Percentiles rank a stretch among this genome's conserved stretches.
Evolutionary conservation across 1,140 invertebrate genomes (phyloP).

Genomic region (Eueides isabella): DNA sequence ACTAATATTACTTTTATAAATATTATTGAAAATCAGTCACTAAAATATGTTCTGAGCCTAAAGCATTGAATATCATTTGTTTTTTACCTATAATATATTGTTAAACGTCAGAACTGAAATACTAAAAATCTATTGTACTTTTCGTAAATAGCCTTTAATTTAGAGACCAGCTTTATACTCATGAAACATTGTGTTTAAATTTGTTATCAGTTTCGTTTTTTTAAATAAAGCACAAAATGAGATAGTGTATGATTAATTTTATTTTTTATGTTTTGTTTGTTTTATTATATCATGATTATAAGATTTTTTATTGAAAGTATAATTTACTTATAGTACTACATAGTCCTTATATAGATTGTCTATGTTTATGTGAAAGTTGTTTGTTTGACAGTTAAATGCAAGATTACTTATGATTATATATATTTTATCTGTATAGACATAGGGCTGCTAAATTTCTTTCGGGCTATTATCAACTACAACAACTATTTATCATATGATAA

Average conservation of each 20-base stretch:
- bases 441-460: neutral
- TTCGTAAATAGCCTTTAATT: neutral
- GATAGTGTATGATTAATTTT: too few relatives aligned
- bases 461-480: neutral
- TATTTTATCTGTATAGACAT: slow-evolving; percentile 1
- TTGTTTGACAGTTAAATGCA: neutral
- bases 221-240: neutral
- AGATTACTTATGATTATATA: neutral
- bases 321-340: too few relatives aligned
- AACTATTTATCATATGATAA: too few relatives aligned
- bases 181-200: neutral
- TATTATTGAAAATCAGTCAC: neutral
- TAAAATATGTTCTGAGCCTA: too few relatives aligned
- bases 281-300: neutral
- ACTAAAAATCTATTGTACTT: neutral
- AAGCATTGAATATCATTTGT: too few relatives aligned
- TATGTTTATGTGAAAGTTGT: neutral
- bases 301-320: neutral
- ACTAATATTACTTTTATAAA: neutral
- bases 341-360: neutral
- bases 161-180: neutral
- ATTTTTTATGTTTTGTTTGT: neutral
- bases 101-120: neutral
- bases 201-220: neutral
- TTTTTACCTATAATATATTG: too few relatives aligned